Base-by-base conservation (phyloP, 2,797 vertebrate genomes). In the Pteropus rufus region DNA sequence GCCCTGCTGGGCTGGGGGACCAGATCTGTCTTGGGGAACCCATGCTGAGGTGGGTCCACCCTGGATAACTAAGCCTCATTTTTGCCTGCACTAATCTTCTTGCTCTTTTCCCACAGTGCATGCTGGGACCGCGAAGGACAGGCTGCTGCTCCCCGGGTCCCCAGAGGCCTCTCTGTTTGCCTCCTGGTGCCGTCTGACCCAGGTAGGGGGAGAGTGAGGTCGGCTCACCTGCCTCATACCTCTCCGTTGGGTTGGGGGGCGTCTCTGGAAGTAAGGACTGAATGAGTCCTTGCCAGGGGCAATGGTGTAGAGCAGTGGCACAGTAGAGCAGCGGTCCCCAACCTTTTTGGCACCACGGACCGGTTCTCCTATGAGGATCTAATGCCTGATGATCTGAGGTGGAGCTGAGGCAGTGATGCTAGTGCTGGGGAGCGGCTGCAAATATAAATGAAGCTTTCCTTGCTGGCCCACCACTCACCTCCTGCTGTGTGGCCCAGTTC, bases 161-260 rank as follows among this genome's bases (percentile, higher is more conserved):
- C 97, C 94, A 95, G 98, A 92, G 94, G 88, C 97, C 1, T 1
- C 46, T 96, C 73, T 79, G 72, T 91, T 97, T 96, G 96, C 96
- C 87, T 96, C 97, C 93, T 69, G 76, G 96, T 67, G 65, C 97
- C 97, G 58, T 98, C 98, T 98, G 97, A 98, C 96, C 96, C 76
- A 96, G 98, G 98, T 98, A 98, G 96, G 98, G 36, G 54, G 34
- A 75, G 7, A 64, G 12, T 1, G 10, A 70, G 44, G 60, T 0
- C 2, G 52, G 49, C 26, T 86, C 60, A 26, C 52, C 54, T 26
- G 14, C 44, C 72, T 83, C 60, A 5, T n/a, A 56, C 26, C 77
- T 84, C 18, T 81, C 29, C 1, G 10, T 4, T 2, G 11, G 11
- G 23, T 49, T 49, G 49, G 49, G 49, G 19, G 56, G 18, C 12